phyloP scores from a whole-genome alignment of 2,888 invertebrate species.

The Silvanus unidentatus region DNA sequence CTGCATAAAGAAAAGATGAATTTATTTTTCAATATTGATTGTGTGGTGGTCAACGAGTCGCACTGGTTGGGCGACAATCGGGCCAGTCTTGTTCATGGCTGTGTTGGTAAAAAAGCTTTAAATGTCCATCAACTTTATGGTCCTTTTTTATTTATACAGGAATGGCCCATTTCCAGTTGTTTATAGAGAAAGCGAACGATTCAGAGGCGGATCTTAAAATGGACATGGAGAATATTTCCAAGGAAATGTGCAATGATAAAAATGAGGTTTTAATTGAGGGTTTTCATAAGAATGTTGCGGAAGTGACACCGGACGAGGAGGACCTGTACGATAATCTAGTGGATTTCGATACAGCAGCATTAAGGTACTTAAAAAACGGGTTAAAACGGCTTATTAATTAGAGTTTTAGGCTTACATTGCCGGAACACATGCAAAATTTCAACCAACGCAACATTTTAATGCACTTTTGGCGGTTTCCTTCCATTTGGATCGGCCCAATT shows the following conservation, averaged over 20 bases:
- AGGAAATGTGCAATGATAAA: constrained; percentile 33
- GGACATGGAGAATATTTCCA: constrained; percentile 41
- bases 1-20: constrained; percentile 35
- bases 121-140: too few relatives aligned
- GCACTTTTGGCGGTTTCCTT: constrained; percentile 46
- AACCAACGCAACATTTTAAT: constrained; percentile 43
- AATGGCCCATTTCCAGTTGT: constrained; percentile 32
- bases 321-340: constrained; percentile 40
- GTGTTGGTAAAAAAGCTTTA: constrained; percentile 35
- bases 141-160: too few relatives aligned
- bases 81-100: constrained; percentile 47
- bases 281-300: constrained; percentile 43
- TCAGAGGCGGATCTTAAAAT: constrained; percentile 39
- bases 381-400: too few relatives aligned
- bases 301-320: constrained; percentile 48
- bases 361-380: too few relatives aligned
- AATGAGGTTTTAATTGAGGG: constrained; percentile 40
- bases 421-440: constrained; percentile 37
- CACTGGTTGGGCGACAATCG: constrained; percentile 46
- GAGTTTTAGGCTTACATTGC: constrained; percentile 1
- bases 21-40: constrained; percentile 42
- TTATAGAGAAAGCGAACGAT: constrained; percentile 22
- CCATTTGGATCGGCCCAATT: constrained; percentile 36
- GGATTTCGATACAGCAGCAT: constrained; percentile 39
- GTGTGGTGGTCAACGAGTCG: constrained; percentile 42